Base-by-base conservation (phyloP, 2,797 vertebrate species). In the Bucorvus abyssinicus region DNA sequence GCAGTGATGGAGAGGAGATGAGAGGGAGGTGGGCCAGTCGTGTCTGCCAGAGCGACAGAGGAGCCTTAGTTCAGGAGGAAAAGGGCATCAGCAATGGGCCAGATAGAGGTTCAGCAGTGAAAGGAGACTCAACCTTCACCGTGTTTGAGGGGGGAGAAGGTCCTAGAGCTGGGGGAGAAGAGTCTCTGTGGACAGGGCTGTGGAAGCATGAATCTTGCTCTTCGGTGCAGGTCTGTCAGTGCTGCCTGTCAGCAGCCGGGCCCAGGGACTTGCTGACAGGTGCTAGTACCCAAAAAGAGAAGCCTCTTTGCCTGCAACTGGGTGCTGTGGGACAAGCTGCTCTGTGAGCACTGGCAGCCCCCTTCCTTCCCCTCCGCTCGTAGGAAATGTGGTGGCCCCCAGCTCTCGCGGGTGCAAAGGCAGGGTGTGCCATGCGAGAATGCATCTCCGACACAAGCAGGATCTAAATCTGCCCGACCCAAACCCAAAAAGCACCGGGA, bases 291-390 rank as follows among this genome's bases (percentile, higher is more conserved):
- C 78, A 26, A 49, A 85, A 68, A 16, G 24, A 61, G 45, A 80
- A 73, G 21, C 12, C 12, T 45, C 11, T 65, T 16, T 53, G 29
- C 13, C 30, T 64, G 24, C 2, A 6, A 6, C 32, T 26, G 36
- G 32, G 47, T 15, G 7, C 44, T 61, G 24, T 2, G 7, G 30
- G 49, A 34, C 0, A 3, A 85, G 69, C 60, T 73, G 42, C 67
- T 1, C 0, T 29, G 42, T 0, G 57, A 34, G n/a, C 23, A 0
- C 79, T 29, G 78, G 42, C 27, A 0, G 56, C 65, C 22, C 3
- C 47, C 73, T 74, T 38, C 74, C 86, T 83, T 55, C 49, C 49
- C 74, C 38, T 56, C 61, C 0, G 15, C 69, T 56, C 6, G 2
- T 12, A 5, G 40, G 50, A 29, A 16, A 45, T 7, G 4, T 2